phyloP scores from a whole-genome alignment of 2,797 vertebrate species.

The Rhadinocentrus ornatus region DNA sequence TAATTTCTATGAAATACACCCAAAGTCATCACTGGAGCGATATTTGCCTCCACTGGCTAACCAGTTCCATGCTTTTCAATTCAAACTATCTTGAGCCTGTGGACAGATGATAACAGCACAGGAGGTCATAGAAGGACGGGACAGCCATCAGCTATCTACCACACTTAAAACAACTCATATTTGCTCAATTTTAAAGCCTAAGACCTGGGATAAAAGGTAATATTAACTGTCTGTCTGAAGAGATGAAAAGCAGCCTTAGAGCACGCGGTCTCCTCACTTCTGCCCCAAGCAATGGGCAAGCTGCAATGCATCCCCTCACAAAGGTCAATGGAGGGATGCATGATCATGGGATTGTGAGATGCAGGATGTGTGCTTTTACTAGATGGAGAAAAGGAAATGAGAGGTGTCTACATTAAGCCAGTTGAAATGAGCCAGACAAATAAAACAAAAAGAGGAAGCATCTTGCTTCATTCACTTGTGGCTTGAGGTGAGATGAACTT shows the following conservation, averaged over 20 bases:
- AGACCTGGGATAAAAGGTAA: constrained; percentile 76
- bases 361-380: constrained; percentile 73
- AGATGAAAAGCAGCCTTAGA: constrained; percentile 69
- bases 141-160: constrained; percentile 67
- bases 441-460: constrained; percentile 40
- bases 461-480: constrained; percentile 39
- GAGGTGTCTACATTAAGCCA: constrained; percentile 83
- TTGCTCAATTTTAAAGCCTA: constrained; percentile 69
- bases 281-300: constrained; percentile 38
- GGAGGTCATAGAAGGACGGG: constrained; percentile 68
- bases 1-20: constrained; percentile 60
- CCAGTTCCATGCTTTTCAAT: constrained; percentile 62
- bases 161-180: constrained; percentile 77
- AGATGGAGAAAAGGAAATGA: constrained; percentile 81
- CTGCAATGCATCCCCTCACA: constrained; percentile 33
- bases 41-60: constrained; percentile 59
- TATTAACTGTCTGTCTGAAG: constrained; percentile 77
- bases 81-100: constrained; percentile 40
- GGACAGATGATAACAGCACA: constrained; percentile 50
- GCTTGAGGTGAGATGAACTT: constrained; percentile 46
- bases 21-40: constrained; percentile 53
- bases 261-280: constrained; percentile 40
- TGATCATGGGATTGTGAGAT: constrained; percentile 72
- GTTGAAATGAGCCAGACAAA: constrained; percentile 77
- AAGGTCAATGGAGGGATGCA: constrained; percentile 70